Evolutionary conservation across 1,140 invertebrate species (phyloP), one percentile per base, ranked within the genome.

Genomic region (Orchesella cincta): DNA sequence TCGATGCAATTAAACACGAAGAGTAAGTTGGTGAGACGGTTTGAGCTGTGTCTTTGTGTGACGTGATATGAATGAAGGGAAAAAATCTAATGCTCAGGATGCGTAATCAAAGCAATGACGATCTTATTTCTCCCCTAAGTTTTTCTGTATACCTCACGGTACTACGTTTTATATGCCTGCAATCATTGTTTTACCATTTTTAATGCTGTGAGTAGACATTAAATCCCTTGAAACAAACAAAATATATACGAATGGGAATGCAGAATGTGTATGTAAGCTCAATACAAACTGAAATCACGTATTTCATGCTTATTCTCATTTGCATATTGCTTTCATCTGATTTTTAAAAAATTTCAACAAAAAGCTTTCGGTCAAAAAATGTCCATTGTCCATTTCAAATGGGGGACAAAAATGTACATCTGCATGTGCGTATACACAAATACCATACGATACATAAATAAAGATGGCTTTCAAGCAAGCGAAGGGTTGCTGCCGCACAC

Each of bases 281-380:
- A 46, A 20, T 20, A 12, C 20, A 20, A 8, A 46, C 39, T 46
- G 8, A 12, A 31, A 29, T 67, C 62, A 67, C 62, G 62, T 67
- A 31, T 67, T 67, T 67, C 29, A 67, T 23, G 23, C 8, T 67
- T n/a, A 3, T n/a, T 67, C 62, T 67, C 62, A 67, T 67, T 67
- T 31, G 31, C 62, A 67, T 67, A 31, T 67, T 67, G 31, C 23
- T 67, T 67, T 67, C 12, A 31, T 31, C 8, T 3, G 33, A 29
- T 67, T 67, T 67, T 67, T 67, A 67, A 67, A 67, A 67, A 67
- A 67, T 67, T 33, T 67, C 12, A 12, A 67, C 62, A 67, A 67
- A 67, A 33, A 29, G 3, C 12, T 29, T 29, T 31, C 62, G 62
- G 62, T 67, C 62, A 67, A 67, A 67, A 67, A 67, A 67, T 67